These are phyloP conservation scores for Drosophila birchii DNA, from an alignment of 2,888 invertebrate species.

Conservation along the genomic window DNA sequence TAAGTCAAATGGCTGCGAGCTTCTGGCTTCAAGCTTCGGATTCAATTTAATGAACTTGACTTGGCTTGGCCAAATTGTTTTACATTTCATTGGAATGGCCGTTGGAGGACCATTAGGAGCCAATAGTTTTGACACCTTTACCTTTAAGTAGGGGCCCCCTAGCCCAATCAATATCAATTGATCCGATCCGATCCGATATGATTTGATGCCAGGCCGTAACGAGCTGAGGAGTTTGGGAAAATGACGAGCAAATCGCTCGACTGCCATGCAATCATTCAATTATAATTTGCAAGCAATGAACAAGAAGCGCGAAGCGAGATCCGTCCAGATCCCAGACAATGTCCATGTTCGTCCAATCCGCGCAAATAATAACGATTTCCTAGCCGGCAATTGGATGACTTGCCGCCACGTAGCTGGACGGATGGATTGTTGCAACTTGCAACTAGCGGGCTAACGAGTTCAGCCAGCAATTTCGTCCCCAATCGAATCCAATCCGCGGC, in stretches of 20 bases:
- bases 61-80: slow-evolving; percentile 52
- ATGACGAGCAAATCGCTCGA: slow-evolving; percentile 76
- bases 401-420: slow-evolving; percentile 63
- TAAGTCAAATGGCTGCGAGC: slow-evolving; percentile 67
- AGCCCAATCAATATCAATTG: slow-evolving; percentile 62
- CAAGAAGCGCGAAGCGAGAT: slow-evolving; percentile 38
- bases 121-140: slow-evolving; percentile 76
- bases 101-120: slow-evolving; percentile 33
- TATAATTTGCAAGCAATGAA: slow-evolving; percentile 66
- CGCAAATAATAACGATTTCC: slow-evolving; percentile 71
- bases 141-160: slow-evolving; percentile 28
- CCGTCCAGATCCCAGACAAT: slow-evolving; percentile 26
- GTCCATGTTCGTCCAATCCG: slow-evolving; percentile 23
- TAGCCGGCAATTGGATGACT: slow-evolving; percentile 71
- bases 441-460: slow-evolving; percentile 51
- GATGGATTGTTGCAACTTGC: slow-evolving; percentile 51
- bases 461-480: slow-evolving; percentile 50
- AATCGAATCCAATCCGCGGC: slow-evolving; percentile 45
- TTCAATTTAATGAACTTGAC: slow-evolving; percentile 78
- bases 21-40: slow-evolving; percentile 24
- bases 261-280: slow-evolving; percentile 77
- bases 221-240: slow-evolving; percentile 52
- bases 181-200: slow-evolving; percentile 9
- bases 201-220: slow-evolving; percentile 35
- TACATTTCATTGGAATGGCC: slow-evolving; percentile 25